Percentiles rank a stretch among this genome's conserved stretches.
Evolutionary conservation across 2,797 vertebrate genomes (phyloP).

Genomic region (Protonibea diacanthus): DNA sequence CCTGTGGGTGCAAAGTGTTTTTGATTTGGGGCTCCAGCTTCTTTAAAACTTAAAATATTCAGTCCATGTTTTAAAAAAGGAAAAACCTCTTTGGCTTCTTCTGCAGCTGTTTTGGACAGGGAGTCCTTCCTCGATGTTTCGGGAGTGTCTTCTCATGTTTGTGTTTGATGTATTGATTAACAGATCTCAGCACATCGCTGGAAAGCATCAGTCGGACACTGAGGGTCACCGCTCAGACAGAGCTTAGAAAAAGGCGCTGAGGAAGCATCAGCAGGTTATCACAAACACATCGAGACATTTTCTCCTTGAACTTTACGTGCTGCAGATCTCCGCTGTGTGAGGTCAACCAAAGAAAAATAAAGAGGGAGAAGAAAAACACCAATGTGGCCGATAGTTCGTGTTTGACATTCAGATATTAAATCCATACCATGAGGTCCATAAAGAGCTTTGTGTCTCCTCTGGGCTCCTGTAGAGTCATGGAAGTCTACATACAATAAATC

Average conservation of each 20-base stretch:
- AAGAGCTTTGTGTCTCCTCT: constrained; percentile 15
- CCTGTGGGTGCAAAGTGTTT: not conserved
- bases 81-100: no score
- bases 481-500: constrained; percentile 19
- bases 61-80: no score
- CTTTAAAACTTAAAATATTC: not conserved
- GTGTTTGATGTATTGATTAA: not conserved
- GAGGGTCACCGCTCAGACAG: no score
- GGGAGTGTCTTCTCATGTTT: not conserved
- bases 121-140: not conserved
- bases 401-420: constrained; percentile 45
- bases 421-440: constrained; percentile 4
- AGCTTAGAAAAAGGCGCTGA: no score
- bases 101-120: not conserved
- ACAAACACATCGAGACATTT: not conserved
- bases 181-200: not conserved
- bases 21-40: not conserved
- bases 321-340: not conserved
- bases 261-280: not conserved
- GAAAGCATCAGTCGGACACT: no score
- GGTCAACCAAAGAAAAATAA: not conserved
- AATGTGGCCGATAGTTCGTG: not conserved
- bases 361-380: not conserved
- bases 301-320: not conserved
- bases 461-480: not conserved